phyloP scores from a whole-genome alignment of 2,113 vertebrate species.

The Aspidoscelis tigris region DNA sequence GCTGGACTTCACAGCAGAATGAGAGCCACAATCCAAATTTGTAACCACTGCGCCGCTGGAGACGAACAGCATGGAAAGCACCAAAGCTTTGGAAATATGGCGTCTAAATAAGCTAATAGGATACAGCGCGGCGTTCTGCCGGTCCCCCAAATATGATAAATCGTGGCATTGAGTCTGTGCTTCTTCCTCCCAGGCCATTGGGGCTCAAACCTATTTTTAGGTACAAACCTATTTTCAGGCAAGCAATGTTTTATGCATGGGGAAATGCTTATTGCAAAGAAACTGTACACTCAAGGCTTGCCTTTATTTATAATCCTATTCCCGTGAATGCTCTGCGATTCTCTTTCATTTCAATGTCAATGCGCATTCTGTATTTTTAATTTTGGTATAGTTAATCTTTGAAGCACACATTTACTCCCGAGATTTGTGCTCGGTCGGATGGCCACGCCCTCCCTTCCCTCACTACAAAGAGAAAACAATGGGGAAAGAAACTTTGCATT shows the following conservation, averaged over 20 bases:
- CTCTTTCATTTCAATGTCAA: constrained; percentile 14
- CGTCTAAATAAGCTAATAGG: no score
- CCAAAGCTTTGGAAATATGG: no score
- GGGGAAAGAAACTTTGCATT: constrained; percentile 13
- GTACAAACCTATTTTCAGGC: no score
- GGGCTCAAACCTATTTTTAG: neutral
- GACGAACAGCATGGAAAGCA: no score
- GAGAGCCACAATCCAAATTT: no score
- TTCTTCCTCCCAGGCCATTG: no score
- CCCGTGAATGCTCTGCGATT: constrained; percentile 9
- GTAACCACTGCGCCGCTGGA: no score
- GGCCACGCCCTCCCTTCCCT: neutral
- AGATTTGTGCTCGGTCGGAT: neutral
- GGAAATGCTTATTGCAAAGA: neutral
- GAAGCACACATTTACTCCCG: constrained; percentile 16
- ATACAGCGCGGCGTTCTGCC: no score
- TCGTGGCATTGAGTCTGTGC: neutral
- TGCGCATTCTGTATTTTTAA: neutral
- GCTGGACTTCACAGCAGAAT: no score
- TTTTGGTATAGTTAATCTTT: constrained; percentile 29
- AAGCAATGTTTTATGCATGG: constrained; percentile 15
- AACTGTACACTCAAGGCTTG: neutral
- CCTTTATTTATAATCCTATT: constrained; percentile 15
- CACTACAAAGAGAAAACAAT: neutral
- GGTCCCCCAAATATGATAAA: neutral